These are phyloP conservation scores for Subacronicta megacephala DNA, from an alignment of 2,888 invertebrate genomes.

Conservation along the genomic window DNA sequence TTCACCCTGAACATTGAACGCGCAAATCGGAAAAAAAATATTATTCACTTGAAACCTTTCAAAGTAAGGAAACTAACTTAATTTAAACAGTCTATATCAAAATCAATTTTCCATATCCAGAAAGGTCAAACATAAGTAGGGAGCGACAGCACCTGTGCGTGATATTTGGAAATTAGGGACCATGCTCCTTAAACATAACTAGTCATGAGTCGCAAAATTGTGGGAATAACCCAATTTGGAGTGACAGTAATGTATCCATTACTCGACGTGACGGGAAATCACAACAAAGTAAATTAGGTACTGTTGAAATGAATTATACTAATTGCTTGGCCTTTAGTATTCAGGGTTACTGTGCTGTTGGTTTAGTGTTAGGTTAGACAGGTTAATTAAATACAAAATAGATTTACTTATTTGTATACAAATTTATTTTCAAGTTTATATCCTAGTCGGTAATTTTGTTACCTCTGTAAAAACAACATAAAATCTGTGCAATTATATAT, in stretches of 20 bases:
- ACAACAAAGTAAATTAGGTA: slow-evolving; percentile 36
- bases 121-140: slow-evolving; percentile 39
- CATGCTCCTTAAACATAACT: slow-evolving; percentile 72
- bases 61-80: slow-evolving; percentile 17
- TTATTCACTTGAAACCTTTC: no score
- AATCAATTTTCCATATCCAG: slow-evolving; percentile 55
- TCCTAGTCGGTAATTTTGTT: no score
- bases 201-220: slow-evolving; percentile 67
- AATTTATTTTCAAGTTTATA: no score
- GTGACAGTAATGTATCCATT: slow-evolving; percentile 56
- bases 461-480: no score
- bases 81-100: slow-evolving; percentile 12
- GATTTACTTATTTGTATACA: no score
- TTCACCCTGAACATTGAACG: no score
- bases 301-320: slow-evolving; percentile 26
- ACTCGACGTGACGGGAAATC: slow-evolving; percentile 31
- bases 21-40: no score
- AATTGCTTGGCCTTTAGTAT: slow-evolving; percentile 18
- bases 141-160: slow-evolving; percentile 72
- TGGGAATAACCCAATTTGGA: slow-evolving; percentile 69
- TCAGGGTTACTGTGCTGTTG: background rate
- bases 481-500: no score
- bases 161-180: slow-evolving; percentile 69
- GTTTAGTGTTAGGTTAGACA: background rate
- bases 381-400: no score